Conservation (phyloP, 2,797 vertebrate species). For the Zenarchopterus dispar region DNA sequence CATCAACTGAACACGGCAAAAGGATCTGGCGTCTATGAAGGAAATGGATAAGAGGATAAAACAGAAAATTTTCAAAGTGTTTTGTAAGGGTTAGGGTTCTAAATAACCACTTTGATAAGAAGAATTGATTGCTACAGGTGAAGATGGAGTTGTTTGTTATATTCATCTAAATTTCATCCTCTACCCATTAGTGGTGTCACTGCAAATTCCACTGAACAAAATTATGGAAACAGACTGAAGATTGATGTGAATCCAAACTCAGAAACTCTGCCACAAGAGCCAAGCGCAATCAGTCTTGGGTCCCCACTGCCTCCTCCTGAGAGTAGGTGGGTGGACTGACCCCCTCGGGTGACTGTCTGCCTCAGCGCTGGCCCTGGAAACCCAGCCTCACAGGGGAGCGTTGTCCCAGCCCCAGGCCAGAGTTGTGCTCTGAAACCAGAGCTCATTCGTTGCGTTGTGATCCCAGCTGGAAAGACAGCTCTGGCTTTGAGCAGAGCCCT, state of each 20-base stretch:
- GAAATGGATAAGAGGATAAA: conserved; percentile 70
- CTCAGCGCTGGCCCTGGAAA: conserved; percentile 69
- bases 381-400: conserved; percentile 62
- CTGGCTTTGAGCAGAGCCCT: conserved; percentile 68
- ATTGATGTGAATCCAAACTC: conserved; percentile 52
- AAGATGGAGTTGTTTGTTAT: conserved; percentile 50
- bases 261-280: conserved; percentile 49
- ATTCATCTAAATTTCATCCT: conserved; percentile 55
- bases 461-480: conserved; percentile 83
- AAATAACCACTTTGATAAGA: conserved; percentile 47
- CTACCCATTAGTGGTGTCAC: conserved; percentile 30
- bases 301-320: conserved; percentile 68
- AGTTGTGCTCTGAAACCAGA: conserved; percentile 79
- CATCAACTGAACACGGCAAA: conserved; percentile 66
- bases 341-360: conserved; percentile 75
- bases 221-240: conserved; percentile 47
- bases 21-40: conserved; percentile 73
- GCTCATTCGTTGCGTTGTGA: conserved; percentile 73
- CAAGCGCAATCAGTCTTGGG: conserved; percentile 61
- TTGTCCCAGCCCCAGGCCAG: conserved; percentile 62
- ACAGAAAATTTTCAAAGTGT: conserved; percentile 48
- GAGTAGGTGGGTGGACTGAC: conserved; percentile 61
- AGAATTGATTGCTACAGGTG: conserved; percentile 66
- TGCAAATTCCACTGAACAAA: conserved; percentile 53
- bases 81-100: conserved; percentile 62